Percentiles rank a stretch among this genome's conserved stretches.
phyloP scores from a whole-genome alignment of 92 coral and sea anemone genomes.

The Nematostella vectensis region DNA sequence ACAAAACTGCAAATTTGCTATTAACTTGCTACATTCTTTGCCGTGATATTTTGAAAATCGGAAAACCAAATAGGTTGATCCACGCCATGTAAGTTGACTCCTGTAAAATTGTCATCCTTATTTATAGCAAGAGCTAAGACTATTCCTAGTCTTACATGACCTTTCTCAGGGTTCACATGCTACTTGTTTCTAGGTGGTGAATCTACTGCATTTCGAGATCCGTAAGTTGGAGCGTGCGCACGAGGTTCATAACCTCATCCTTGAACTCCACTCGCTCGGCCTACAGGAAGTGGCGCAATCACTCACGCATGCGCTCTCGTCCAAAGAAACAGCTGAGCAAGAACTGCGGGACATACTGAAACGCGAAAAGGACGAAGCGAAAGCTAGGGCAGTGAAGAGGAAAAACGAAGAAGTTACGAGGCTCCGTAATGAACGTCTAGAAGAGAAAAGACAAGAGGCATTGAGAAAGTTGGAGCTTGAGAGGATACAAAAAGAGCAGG shows the following conservation, averaged over 20 bases:
- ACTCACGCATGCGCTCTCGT: slow-evolving; percentile 55
- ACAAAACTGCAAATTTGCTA: no score
- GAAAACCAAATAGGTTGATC: no score
- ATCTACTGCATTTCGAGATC: slow-evolving; percentile 52
- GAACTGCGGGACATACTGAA: slow-evolving; percentile 27
- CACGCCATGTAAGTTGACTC: no score
- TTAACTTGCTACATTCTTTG: no score
- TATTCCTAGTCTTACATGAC: no score
- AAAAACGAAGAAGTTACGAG: slow-evolving; percentile 36
- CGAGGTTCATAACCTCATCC: slow-evolving; percentile 60
- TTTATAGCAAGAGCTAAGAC: no score
- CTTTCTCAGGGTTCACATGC: no score
- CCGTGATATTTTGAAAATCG: no score
- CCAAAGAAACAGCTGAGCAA: slow-evolving; percentile 49
- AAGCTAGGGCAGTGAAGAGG: slow-evolving; percentile 12
- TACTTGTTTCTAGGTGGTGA: neutral
- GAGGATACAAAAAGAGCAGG: slow-evolving; percentile 29
- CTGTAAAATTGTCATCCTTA: no score
- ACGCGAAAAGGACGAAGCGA: slow-evolving; percentile 29
- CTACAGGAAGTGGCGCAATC: slow-evolving; percentile 47
- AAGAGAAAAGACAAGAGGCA: slow-evolving; percentile 38
- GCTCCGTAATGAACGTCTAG: slow-evolving; percentile 42
- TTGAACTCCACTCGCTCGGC: slow-evolving; percentile 46
- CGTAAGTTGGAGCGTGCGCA: slow-evolving; percentile 63
- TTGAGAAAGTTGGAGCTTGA: slow-evolving; percentile 34